Percentiles rank a stretch among this genome's conserved stretches.
Conservation (phyloP, 2,888 invertebrate species). For the Nemurella pictetii region DNA sequence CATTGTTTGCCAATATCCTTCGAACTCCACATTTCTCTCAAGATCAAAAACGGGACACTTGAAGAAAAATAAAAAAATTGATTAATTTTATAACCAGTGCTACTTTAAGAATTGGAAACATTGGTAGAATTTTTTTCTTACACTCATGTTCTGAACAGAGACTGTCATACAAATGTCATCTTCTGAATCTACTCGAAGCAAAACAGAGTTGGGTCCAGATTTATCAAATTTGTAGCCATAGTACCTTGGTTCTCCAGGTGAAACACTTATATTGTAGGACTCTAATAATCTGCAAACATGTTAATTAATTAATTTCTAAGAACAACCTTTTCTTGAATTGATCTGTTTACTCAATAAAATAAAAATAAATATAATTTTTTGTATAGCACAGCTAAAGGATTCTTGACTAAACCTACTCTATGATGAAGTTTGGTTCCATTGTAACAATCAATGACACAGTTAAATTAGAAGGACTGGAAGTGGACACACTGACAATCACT, state of each 20-base stretch:
- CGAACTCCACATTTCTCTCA: conserved; percentile 73
- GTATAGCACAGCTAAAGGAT: too few species aligned
- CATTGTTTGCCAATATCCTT: conserved; percentile 77
- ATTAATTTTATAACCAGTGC: conserved; percentile 27
- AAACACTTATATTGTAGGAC: conserved; percentile 48
- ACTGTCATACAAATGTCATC: conserved; percentile 74
- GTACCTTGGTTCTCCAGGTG: conserved; percentile 65
- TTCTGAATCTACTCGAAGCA: conserved; percentile 66
- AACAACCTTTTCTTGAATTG: conserved; percentile 4
- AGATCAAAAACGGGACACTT: conserved; percentile 86
- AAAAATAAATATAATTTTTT: too few species aligned
- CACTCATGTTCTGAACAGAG: conserved; percentile 76
- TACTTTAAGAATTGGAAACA: conserved; percentile 18
- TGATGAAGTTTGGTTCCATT: conserved; percentile 61
- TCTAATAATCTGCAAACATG: conserved; percentile 45
- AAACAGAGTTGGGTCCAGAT: conserved; percentile 55
- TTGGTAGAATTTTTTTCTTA: conserved; percentile 53
- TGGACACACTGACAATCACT: conserved; percentile 68
- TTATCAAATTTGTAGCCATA: conserved; percentile 60
- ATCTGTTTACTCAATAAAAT: too few species aligned
- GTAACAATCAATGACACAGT: conserved; percentile 63
- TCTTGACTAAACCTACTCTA: conserved; percentile 50
- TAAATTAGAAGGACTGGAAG: conserved; percentile 62
- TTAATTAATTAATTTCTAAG: too few species aligned
- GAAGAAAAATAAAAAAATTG: conserved; percentile 47